Evolutionary conservation across 2,888 invertebrate species (phyloP), one percentile per base, ranked within the genome.

Genomic region (Blastobasis adustella): DNA sequence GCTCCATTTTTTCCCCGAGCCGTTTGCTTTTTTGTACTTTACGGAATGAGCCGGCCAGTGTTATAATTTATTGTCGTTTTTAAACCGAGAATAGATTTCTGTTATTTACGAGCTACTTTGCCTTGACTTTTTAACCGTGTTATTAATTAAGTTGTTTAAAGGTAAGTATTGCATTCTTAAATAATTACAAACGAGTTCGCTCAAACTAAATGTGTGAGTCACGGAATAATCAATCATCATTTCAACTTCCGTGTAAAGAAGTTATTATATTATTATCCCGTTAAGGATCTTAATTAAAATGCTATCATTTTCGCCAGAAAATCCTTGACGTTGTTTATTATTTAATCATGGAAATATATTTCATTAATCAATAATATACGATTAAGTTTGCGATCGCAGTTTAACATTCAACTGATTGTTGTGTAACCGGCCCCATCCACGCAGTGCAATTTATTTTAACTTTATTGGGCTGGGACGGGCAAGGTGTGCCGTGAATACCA

Each of bases 51-150:
- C 79, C 76, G 73, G 79, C 74, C 79, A 77, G 79, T 79, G 70
- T 76, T 80, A 79, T 82, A 80, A 84, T 83, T 85, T 84, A 85
- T 82, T 79, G 77, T 73, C 77, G 74, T 73, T 79, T 75, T 75
- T 69, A 66, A 77, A 77, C 71, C 62, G 66, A 71, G 73, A 76
- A 80, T 78, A 73, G 72, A 73, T 72, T 76, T 74, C 68, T 60
- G 60, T 67, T 75, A 71, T 76, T 79, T 74, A 71, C 71, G 69
- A 66, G 69, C 64, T 65, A 65, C 67, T 62, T 65, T 61, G 60
- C 54, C 57, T 58, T 58, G 59, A 55, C 60, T 61, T 59, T 69
- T 66, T 55, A 50, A 54, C 59, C 47, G 54, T n/a, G 46, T 58
- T 61, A 62, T 59, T 62, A 63, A 58, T 64, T 58, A 41, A 23